These are phyloP conservation scores for Vanessa atalanta DNA, from an alignment of 1,140 invertebrate species.

Conservation along the genomic window DNA sequence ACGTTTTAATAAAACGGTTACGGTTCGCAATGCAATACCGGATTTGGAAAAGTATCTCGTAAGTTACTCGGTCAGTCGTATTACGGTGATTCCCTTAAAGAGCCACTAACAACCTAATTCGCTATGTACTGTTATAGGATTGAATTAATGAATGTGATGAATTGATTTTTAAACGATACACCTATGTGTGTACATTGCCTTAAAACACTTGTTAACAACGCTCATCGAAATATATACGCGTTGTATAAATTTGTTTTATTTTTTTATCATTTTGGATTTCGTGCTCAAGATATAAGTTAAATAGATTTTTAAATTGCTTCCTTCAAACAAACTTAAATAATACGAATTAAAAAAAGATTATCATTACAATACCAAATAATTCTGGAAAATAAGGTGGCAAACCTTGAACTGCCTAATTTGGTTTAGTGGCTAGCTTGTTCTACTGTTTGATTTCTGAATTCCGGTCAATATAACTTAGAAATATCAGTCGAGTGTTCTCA, in stretches of 20 bases:
- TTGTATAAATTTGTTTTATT: no score
- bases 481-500: no score
- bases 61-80: conserved; percentile 38
- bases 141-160: conserved; percentile 24
- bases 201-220: background rate
- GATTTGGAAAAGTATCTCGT: conserved; percentile 42
- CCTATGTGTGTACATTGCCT: background rate
- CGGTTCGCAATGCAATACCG: conserved; percentile 38
- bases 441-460: no score
- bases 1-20: conserved; percentile 41
- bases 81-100: conserved; percentile 38
- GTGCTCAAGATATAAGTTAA: background rate
- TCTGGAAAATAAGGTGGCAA: no score
- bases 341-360: no score
- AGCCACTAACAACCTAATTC: conserved; percentile 40
- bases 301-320: background rate
- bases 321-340: background rate
- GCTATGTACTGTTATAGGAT: conserved; percentile 28
- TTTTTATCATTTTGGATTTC: background rate
- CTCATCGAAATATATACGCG: no score
- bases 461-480: no score
- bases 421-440: no score
- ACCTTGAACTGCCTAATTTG: no score
- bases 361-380: no score
- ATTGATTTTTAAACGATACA: conserved; percentile 16